Percentiles rank a stretch among this genome's conserved stretches.
Conservation (phyloP, 2,113 vertebrate species). For the Phodopus roborovskii region DNA sequence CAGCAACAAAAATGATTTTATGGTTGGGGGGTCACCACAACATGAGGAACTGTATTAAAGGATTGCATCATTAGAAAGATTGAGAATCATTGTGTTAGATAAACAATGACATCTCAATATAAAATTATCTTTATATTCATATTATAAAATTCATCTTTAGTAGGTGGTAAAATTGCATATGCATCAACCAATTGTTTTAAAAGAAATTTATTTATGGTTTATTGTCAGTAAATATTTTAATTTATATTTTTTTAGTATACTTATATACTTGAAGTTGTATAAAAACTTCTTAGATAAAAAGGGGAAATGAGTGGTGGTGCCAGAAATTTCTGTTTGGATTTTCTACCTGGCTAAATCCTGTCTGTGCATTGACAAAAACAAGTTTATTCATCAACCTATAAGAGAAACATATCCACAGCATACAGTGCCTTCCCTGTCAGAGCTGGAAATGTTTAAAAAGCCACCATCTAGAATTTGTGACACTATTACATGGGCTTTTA, state of each 20-base stretch:
- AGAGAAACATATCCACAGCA: too few species aligned
- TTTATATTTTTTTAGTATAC: background rate
- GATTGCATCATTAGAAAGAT: background rate
- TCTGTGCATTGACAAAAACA: too few species aligned
- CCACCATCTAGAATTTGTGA: background rate
- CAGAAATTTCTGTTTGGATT: too few species aligned
- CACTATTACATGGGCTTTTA: background rate
- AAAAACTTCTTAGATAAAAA: background rate
- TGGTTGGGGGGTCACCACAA: background rate
- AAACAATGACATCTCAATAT: background rate
- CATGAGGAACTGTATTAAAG: background rate
- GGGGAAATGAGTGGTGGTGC: background rate
- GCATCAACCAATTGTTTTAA: background rate
- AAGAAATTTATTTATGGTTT: background rate
- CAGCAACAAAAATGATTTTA: background rate
- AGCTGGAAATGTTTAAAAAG: background rate
- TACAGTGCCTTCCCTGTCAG: too few species aligned
- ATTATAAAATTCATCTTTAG: background rate
- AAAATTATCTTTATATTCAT: background rate
- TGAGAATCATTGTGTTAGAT: background rate
- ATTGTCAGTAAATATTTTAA: background rate
- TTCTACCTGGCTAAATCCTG: too few species aligned
- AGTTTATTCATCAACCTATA: too few species aligned
- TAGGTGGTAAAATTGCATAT: background rate
- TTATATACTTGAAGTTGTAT: background rate